Percentiles rank a stretch among this genome's conserved stretches.
Evolutionary conservation across 2,113 vertebrate species (phyloP).

Genomic region (Odontophorus gujanensis): DNA sequence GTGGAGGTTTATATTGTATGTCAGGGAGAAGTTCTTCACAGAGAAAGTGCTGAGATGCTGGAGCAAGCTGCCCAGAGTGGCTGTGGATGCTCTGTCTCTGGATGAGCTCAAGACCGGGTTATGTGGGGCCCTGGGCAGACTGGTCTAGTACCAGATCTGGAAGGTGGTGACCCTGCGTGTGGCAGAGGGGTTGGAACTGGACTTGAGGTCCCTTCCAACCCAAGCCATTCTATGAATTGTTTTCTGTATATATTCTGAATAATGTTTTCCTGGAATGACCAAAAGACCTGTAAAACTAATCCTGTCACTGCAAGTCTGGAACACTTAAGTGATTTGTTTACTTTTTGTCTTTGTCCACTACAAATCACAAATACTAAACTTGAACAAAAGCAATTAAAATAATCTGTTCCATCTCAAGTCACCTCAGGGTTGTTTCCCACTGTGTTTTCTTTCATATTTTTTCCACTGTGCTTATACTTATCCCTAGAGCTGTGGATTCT

Average conservation of each 20-base stretch:
- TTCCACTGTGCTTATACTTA: neutral
- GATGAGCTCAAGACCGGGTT: no score
- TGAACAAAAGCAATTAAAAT: neutral
- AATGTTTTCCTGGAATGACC: neutral
- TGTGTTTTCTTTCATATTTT: neutral
- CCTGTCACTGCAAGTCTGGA: neutral
- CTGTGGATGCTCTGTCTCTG: no score
- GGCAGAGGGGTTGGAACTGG: no score
- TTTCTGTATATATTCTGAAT: neutral
- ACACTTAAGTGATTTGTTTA: neutral
- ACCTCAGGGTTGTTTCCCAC: neutral
- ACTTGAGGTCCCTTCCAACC: no score
- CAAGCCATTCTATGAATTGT: no score
- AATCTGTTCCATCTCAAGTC: neutral
- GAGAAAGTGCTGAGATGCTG: no score
- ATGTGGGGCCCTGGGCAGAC: no score
- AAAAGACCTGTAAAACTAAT: neutral
- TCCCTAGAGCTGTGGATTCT: neutral
- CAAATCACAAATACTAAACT: neutral
- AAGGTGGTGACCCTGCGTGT: no score
- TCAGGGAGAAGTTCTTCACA: no score
- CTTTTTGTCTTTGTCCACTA: neutral
- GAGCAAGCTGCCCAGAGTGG: no score
- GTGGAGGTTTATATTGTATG: no score
- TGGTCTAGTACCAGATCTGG: no score